These are phyloP conservation scores for Sylvia atricapilla DNA, from an alignment of 2,113 vertebrate species.

Conservation along the genomic window DNA sequence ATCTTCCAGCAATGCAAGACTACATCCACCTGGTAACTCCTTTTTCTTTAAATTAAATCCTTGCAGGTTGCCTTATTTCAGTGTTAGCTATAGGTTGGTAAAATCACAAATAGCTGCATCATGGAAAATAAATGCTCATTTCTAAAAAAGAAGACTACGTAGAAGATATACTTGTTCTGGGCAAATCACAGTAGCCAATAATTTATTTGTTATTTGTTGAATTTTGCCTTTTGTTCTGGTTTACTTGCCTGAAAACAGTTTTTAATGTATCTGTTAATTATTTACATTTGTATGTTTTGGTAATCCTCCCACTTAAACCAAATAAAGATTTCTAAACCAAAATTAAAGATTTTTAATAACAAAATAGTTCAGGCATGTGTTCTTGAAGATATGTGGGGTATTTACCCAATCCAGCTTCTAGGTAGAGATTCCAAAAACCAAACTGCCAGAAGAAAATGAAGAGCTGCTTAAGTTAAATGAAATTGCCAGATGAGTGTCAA, in stretches of 20 bases:
- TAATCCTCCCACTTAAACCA: not conserved
- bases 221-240: not conserved
- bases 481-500: not conserved
- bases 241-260: not conserved
- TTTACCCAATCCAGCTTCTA: not conserved
- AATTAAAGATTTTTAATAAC: not conserved
- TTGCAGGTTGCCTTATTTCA: not conserved
- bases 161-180: not conserved
- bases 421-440: not conserved
- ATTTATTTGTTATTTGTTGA: not conserved
- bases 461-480: not conserved
- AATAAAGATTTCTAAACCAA: not conserved
- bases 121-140: not conserved
- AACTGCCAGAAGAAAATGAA: not conserved
- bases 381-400: not conserved
- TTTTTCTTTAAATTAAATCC: not conserved
- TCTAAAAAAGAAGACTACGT: not conserved
- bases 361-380: not conserved
- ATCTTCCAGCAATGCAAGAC: not conserved
- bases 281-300: not conserved
- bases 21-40: fast-evolving
- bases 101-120: not conserved
- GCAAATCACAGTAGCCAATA: not conserved
- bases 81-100: not conserved
- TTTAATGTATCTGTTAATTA: not conserved